Base-by-base conservation (phyloP, 2,797 vertebrate species). In the Enoplosus armatus region DNA sequence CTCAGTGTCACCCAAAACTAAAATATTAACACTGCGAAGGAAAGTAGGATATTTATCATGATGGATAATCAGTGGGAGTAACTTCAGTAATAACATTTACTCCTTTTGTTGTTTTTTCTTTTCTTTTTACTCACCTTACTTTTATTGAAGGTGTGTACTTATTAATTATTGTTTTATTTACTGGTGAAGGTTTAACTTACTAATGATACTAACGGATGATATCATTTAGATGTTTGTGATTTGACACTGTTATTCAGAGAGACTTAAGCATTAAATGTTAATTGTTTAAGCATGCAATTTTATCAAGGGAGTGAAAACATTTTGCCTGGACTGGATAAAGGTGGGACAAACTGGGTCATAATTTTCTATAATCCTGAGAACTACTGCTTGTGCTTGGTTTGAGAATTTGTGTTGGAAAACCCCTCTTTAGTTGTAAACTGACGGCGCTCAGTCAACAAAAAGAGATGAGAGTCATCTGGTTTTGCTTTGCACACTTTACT, bases 401-500 rank as follows among this genome's bases (percentile, higher is more conserved):
- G 8, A 47, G 4, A 14, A 31, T 39, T 31, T 22, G 12, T 37
- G 24, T 37, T 60, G 4, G 22, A 61, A 71, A 74, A 33, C 0
- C 2, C 2, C 33, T 65, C 12, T 58, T 5, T 9, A 43, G n/a
- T 22, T 16, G 29, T n/a, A 54, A 75, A 10, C 24, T 47, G 24
- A 27, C 27, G 29, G 24, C 16, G 10, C n/a, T 72, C 20, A 10
- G 27, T 43, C 20, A 69, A 27, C 41, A 48, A 55, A 37, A n/a
- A 43, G 0, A 77, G 47, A 65, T 26, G 15, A 59, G 6, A 72
- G 26, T 37, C 64, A 64, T 79, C n/a, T 76, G 62, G 43, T 50
- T 77, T 73, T 50, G 56, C 24, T 83, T 75, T 65, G 53, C 24
- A 2, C 11, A 56, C 27, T 39, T 48, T 54, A 47, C 48, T 75